These are phyloP conservation scores for Prionailurus viverrinus DNA, from an alignment of 2,113 vertebrate genomes.

Conservation along the genomic window DNA sequence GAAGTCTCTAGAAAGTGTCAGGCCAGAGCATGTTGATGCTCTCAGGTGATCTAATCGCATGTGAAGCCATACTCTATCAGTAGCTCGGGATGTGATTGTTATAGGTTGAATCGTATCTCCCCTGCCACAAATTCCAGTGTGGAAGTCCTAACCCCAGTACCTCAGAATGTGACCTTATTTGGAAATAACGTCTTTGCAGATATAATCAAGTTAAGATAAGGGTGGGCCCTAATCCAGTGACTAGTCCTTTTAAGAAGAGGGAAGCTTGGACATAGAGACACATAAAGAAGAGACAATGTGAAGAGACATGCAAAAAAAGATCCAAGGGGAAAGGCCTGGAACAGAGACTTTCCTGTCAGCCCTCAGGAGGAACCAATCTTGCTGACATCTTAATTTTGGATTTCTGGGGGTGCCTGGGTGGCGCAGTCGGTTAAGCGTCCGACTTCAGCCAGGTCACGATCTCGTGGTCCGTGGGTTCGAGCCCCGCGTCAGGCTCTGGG, in stretches of 20 bases:
- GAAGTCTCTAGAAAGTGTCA: background rate
- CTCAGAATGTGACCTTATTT: background rate
- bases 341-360: background rate
- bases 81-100: background rate
- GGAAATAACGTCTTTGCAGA: background rate
- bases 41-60: background rate
- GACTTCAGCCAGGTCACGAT: too few species aligned
- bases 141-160: background rate
- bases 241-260: background rate
- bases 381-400: background rate
- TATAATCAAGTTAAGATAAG: background rate
- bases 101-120: background rate
- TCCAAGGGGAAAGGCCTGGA: background rate
- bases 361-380: background rate
- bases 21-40: background rate
- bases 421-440: too few species aligned
- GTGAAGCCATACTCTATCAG: background rate
- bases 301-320: background rate
- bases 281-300: background rate
- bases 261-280: background rate
- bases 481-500: too few species aligned
- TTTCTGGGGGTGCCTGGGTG: background rate
- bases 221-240: background rate
- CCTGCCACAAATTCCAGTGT: background rate
- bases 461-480: too few species aligned